A percentile compares a stretch with the other conserved stretches of the same genome.
Conservation (phyloP, 2,888 invertebrate genomes). For the Brachyopa scutellaris region DNA sequence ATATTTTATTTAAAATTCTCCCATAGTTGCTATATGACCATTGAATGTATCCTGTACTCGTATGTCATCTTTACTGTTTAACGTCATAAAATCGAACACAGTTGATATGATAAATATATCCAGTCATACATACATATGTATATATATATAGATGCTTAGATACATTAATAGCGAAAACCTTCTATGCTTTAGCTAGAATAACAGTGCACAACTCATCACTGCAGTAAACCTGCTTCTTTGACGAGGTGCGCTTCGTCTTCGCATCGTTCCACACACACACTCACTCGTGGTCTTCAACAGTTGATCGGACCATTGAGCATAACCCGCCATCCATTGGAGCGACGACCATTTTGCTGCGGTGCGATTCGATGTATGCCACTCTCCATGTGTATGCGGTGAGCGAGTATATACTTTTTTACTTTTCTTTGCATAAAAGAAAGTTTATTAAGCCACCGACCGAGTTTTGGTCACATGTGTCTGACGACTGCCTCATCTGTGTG, state of each 20-base stretch:
- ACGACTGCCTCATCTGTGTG: neutral
- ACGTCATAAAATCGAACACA: neutral
- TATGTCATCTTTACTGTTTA: no score
- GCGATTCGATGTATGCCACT: constrained; percentile 3
- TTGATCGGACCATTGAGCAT: constrained; percentile 53
- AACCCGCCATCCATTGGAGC: neutral
- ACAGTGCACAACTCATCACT: neutral
- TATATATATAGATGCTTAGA: neutral
- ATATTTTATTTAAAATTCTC: no score
- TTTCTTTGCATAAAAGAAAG: constrained; percentile 66
- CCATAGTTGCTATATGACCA: no score
- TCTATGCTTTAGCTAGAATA: neutral
- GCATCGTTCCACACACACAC: neutral
- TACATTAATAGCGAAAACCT: constrained; percentile 4
- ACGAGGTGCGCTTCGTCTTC: no score
- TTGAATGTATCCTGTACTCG: no score
- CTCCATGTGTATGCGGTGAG: neutral
- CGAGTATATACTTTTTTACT: constrained; percentile 15
- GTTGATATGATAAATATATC: no score
- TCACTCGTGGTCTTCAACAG: constrained; percentile 29
- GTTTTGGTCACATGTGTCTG: constrained; percentile 9
- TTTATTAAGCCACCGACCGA: constrained; percentile 38
- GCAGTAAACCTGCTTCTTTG: constrained; percentile 38
- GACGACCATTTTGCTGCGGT: constrained; percentile 1
- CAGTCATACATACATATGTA: no score